These are phyloP conservation scores for Hippocampus comes DNA, from an alignment of 2,113 vertebrate species.

Conservation along the genomic window DNA sequence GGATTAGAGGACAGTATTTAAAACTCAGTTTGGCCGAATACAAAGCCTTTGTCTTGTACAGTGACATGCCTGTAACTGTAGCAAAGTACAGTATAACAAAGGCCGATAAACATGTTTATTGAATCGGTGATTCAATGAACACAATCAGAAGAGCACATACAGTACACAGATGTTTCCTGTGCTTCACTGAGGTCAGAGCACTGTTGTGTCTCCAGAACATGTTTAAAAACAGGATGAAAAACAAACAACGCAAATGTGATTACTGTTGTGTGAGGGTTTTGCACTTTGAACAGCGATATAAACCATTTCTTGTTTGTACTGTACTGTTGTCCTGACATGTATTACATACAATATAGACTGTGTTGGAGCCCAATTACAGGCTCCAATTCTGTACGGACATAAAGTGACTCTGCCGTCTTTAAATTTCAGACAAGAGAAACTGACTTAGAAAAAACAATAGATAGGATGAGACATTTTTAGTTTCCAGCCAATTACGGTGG, in stretches of 20 bases:
- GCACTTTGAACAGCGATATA: background rate
- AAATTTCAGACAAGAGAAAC: background rate
- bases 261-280: background rate
- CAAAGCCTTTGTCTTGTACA: background rate
- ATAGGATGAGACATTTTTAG: too few relatives aligned
- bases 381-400: background rate
- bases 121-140: background rate
- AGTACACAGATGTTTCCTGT: conserved; percentile 7
- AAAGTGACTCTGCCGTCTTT: background rate
- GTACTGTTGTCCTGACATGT: background rate
- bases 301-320: background rate
- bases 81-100: background rate
- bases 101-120: background rate
- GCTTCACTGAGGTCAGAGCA: background rate
- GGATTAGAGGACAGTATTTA: background rate
- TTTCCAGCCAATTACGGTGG: too few relatives aligned
- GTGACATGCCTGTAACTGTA: background rate
- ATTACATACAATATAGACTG: background rate
- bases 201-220: background rate
- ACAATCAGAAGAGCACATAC: background rate
- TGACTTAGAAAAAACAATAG: too few relatives aligned
- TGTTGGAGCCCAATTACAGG: background rate
- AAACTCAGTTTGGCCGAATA: background rate
- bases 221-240: conserved; percentile 1
- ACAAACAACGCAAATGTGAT: background rate